Conservation (phyloP, 2,797 vertebrate species). For the Acipenser ruthenus region DNA sequence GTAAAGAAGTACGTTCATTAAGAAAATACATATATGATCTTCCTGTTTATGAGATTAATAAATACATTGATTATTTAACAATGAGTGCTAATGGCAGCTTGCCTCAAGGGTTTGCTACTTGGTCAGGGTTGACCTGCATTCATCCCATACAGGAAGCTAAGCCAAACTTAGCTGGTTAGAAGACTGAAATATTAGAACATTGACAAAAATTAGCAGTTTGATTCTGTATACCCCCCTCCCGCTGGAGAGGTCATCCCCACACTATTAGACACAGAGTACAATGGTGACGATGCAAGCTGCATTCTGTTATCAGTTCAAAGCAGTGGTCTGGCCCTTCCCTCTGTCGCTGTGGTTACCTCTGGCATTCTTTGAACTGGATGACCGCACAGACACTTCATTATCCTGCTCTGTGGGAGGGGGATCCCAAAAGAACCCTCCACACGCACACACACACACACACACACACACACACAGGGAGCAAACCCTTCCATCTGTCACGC, state of each 20-base stretch:
- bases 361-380: background rate
- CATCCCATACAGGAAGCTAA: too few relatives aligned
- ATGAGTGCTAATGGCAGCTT: too few relatives aligned
- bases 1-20: too few relatives aligned
- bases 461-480: conserved; percentile 18
- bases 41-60: too few relatives aligned
- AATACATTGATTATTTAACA: too few relatives aligned
- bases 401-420: conserved; percentile 18
- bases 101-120: too few relatives aligned
- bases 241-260: background rate
- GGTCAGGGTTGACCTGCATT: too few relatives aligned
- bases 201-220: too few relatives aligned
- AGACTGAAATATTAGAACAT: too few relatives aligned
- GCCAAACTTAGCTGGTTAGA: too few relatives aligned
- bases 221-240: too few relatives aligned
- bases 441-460: background rate
- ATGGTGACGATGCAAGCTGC: background rate
- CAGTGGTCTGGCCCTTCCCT: background rate
- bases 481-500: background rate
- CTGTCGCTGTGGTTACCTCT: background rate
- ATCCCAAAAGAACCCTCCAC: background rate
- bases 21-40: too few relatives aligned
- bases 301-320: background rate
- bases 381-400: conserved; percentile 21
- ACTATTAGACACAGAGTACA: background rate